Conservation (phyloP, 2,888 invertebrate genomes). For the Mesorhabditis belari region DNA sequence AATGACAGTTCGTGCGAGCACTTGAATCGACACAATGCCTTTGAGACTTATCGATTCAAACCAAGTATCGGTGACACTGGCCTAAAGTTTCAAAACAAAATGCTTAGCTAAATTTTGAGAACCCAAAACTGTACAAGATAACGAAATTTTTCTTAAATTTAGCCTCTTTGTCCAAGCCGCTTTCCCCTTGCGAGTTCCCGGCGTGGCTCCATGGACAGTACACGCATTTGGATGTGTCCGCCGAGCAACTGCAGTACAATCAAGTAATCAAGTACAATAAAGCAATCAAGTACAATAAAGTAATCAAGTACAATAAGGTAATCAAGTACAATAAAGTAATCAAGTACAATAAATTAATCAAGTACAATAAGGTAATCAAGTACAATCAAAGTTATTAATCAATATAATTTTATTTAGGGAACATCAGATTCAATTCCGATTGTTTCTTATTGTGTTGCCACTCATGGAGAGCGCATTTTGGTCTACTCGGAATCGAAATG, state of each 20-base stretch:
- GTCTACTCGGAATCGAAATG: constrained; percentile 40
- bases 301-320: constrained; percentile 10
- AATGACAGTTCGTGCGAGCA: constrained; percentile 25
- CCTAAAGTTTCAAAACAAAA: no score
- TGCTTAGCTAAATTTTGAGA: no score
- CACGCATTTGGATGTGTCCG: constrained; percentile 23
- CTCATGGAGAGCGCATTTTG: constrained; percentile 30
- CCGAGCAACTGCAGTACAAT: constrained; percentile 24
- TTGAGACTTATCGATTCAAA: constrained; percentile 22
- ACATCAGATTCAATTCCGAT: constrained; percentile 24
- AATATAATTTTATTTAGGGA: background rate
- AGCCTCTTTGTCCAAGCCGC: constrained; percentile 12
- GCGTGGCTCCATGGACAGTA: constrained; percentile 38
- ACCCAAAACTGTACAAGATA: background rate
- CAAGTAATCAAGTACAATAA: constrained; percentile 14
- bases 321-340: constrained; percentile 20
- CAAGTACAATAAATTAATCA: no score
- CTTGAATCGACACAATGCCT: constrained; percentile 16
- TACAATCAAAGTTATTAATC: no score
- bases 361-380: no score
- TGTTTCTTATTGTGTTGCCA: constrained; percentile 31
- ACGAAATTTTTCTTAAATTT: background rate
- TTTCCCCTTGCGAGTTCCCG: constrained; percentile 36
- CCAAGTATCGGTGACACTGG: constrained; percentile 4
- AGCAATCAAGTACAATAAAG: constrained; percentile 18